These are phyloP conservation scores for Spodoptera picta DNA, from an alignment of 2,888 invertebrate species.

Conservation along the genomic window DNA sequence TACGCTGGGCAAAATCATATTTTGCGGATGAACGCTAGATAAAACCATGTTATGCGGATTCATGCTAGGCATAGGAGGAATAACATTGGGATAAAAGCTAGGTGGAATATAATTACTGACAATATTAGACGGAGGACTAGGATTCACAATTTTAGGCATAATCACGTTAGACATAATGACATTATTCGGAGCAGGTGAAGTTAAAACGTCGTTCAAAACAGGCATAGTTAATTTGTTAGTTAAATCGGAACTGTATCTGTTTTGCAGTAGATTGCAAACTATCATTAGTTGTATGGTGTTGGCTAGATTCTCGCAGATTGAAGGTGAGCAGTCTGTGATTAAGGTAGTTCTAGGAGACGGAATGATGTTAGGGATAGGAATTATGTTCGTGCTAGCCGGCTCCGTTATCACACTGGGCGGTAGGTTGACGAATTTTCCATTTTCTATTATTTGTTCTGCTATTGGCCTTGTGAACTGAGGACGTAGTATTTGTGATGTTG, in stretches of 20 bases:
- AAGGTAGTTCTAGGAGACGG: slow-evolving; percentile 64
- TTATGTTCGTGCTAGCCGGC: slow-evolving; percentile 48
- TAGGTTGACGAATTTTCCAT: slow-evolving; percentile 41
- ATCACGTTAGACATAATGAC: slow-evolving; percentile 49
- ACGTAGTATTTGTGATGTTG: slow-evolving; percentile 61
- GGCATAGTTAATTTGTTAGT: slow-evolving; percentile 68
- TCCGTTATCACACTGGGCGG: slow-evolving; percentile 50
- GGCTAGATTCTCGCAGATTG: slow-evolving; percentile 75
- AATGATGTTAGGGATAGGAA: slow-evolving; percentile 47
- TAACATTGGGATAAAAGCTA: slow-evolving; percentile 27
- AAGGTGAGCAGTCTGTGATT: slow-evolving; percentile 77
- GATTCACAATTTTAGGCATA: slow-evolving; percentile 30
- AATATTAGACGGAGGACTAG: slow-evolving; percentile 23
- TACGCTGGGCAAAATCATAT: slow-evolving; percentile 12
- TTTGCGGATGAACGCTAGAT: slow-evolving; percentile 30
- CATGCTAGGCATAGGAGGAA: slow-evolving; percentile 38
- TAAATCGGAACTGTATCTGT: slow-evolving; percentile 62
- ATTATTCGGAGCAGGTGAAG: slow-evolving; percentile 62
- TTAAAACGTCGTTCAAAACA: slow-evolving; percentile 66
- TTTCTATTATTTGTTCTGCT: slow-evolving; percentile 57
- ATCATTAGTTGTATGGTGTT: slow-evolving; percentile 79
- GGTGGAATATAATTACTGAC: slow-evolving; percentile 24
- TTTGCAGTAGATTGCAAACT: slow-evolving; percentile 73
- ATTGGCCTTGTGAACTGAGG: slow-evolving; percentile 51
- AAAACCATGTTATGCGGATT: slow-evolving; percentile 23